Evolutionary conservation across 2,888 invertebrate genomes (phyloP).

Genomic region (Arrhopalites spinosus): DNA sequence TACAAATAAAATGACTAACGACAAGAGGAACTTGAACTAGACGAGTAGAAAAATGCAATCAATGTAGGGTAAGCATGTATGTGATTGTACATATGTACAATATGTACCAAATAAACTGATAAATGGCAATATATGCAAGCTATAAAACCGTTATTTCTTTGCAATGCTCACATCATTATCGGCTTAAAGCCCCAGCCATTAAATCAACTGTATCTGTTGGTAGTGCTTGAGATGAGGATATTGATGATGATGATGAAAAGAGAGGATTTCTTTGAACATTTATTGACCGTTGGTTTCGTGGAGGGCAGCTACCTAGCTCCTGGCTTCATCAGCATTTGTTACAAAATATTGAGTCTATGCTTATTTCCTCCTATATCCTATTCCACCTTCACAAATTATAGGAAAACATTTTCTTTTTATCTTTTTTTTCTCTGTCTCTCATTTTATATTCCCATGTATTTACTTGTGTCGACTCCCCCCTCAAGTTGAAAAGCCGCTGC

Average conservation of each 20-base stretch:
- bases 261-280: constrained; percentile 29
- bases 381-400: not conserved
- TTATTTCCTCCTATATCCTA: too few species aligned
- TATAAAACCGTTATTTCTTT: constrained; percentile 28
- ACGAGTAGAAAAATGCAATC: not conserved
- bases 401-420: not conserved
- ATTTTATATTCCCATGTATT: too few species aligned
- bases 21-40: not conserved
- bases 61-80: not conserved
- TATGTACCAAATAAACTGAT: not conserved
- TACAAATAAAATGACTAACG: too few species aligned
- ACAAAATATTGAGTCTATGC: not conserved
- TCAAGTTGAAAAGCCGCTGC: too few species aligned
- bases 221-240: constrained; percentile 1
- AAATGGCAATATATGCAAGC: not conserved
- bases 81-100: not conserved
- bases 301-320: constrained; percentile 26
- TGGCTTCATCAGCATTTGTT: not conserved
- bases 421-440: not conserved
- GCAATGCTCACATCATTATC: constrained; percentile 37
- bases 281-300: constrained; percentile 32
- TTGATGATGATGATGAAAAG: constrained; percentile 26
- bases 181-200: constrained; percentile 24
- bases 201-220: constrained; percentile 35
- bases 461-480: too few species aligned